Evolutionary conservation across 2,888 invertebrate species (phyloP).

Genomic region (Antitype chi): DNA sequence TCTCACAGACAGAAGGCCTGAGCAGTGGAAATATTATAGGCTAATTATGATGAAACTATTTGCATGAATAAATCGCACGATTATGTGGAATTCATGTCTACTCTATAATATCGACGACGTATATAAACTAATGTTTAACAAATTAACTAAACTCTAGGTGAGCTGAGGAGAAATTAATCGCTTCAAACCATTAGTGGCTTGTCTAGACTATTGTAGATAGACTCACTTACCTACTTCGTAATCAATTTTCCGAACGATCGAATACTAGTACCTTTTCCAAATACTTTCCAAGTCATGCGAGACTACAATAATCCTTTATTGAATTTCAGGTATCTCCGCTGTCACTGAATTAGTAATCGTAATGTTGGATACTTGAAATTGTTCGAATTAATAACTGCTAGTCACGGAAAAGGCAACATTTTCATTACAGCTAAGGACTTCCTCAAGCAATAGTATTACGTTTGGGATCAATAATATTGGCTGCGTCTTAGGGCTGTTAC

Average conservation of each 20-base stretch:
- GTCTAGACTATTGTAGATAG: constrained; percentile 27
- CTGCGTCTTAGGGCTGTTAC: constrained; percentile 57
- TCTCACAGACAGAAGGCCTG: no score
- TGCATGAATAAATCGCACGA: background rate
- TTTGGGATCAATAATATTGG: constrained; percentile 52
- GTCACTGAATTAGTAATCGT: constrained; percentile 51
- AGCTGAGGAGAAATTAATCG: constrained; percentile 31
- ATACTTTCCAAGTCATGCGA: constrained; percentile 50
- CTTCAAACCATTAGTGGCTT: constrained; percentile 29
- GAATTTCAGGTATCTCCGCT: constrained; percentile 41
- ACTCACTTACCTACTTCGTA: constrained; percentile 34
- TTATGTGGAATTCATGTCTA: constrained; percentile 17
- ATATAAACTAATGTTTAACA: constrained; percentile 8
- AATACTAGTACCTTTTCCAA: constrained; percentile 33
- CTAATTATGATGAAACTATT: no score
- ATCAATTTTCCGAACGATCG: constrained; percentile 44
- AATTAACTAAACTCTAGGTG: constrained; percentile 10
- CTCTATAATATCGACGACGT: background rate
- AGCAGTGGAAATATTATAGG: no score
- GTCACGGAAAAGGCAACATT: constrained; percentile 72
- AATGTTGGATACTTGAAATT: constrained; percentile 41
- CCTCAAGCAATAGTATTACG: constrained; percentile 63
- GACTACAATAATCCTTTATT: constrained; percentile 48
- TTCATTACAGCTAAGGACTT: constrained; percentile 67
- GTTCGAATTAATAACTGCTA: constrained; percentile 71